phyloP scores from a whole-genome alignment of 2,113 vertebrate species.

The Vidua chalybeata region DNA sequence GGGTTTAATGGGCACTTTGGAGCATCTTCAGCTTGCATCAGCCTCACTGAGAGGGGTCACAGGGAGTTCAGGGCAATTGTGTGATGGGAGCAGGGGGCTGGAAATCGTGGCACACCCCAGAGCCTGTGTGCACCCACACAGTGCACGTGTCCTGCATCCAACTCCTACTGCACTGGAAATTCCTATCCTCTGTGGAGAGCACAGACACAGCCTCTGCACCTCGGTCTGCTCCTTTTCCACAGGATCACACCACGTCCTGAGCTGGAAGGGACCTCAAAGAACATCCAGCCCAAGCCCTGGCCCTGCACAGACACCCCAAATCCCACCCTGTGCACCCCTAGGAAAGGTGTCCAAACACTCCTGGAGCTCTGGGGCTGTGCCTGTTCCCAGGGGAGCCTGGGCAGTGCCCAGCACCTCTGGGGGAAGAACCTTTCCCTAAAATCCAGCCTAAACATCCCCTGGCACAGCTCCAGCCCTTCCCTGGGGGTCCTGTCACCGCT shows the following conservation, averaged over 20 bases:
- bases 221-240: neutral
- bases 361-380: neutral
- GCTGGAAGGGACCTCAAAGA: neutral
- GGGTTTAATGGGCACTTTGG: neutral
- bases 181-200: neutral
- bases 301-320: neutral
- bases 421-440: neutral
- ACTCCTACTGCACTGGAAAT: neutral
- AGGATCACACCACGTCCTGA: neutral
- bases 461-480: neutral
- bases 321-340: neutral
- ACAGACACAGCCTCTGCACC: neutral
- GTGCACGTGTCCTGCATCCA: neutral
- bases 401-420: neutral
- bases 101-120: neutral
- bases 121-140: neutral
- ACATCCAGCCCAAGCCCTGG: rapidly evolving
- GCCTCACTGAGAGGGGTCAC: neutral
- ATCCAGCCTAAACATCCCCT: rapidly evolving
- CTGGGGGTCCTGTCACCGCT: neutral
- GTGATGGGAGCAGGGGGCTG: neutral
- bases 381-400: neutral
- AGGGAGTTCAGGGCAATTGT: neutral
- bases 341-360: rapidly evolving
- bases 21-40: neutral